These are phyloP conservation scores for Drosophila paranaensis DNA, from an alignment of 2,888 invertebrate species.

Conservation along the genomic window DNA sequence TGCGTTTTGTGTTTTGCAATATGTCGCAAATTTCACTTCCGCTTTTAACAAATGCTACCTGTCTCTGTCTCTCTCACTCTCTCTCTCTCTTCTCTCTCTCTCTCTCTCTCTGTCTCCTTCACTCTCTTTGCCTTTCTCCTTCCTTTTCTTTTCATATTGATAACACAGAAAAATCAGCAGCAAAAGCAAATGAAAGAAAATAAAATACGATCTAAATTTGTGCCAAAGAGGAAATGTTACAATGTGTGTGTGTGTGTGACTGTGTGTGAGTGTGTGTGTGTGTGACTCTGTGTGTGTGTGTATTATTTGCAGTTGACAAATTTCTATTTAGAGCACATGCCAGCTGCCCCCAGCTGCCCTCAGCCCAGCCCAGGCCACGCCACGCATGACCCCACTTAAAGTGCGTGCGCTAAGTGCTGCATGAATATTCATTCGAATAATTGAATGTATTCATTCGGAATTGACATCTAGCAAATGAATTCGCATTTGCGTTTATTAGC, in stretches of 20 bases:
- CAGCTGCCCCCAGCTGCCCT: background rate
- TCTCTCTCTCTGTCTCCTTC: background rate
- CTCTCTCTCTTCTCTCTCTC: slow-evolving; percentile 7
- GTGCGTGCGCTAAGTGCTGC: slow-evolving; percentile 19
- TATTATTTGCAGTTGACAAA: slow-evolving; percentile 52
- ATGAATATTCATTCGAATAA: slow-evolving; percentile 29
- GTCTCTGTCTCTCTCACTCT: background rate
- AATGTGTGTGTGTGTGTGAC: slow-evolving; percentile 16
- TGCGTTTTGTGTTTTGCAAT: slow-evolving; percentile 64
- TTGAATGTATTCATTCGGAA: slow-evolving; percentile 32
- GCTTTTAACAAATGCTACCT: slow-evolving; percentile 48
- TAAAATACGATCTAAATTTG: slow-evolving; percentile 59
- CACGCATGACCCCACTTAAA: background rate
- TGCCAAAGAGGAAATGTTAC: slow-evolving; percentile 66
- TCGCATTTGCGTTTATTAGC: slow-evolving; percentile 20
- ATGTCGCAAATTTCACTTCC: slow-evolving; percentile 69
- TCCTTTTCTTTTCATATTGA: slow-evolving; percentile 19
- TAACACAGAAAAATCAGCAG: slow-evolving; percentile 26
- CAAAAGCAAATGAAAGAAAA: slow-evolving; percentile 20
- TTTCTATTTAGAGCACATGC: slow-evolving; percentile 36
- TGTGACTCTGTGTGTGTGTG: slow-evolving; percentile 26
- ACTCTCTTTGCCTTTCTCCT: background rate
- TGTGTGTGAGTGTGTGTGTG: slow-evolving; percentile 9
- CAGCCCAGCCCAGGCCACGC: no score
- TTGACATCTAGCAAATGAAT: slow-evolving; percentile 21